Evolutionary conservation across 1,140 invertebrate species (phyloP), one percentile per base, ranked within the genome.

Genomic region (Lepidurus packardi): DNA sequence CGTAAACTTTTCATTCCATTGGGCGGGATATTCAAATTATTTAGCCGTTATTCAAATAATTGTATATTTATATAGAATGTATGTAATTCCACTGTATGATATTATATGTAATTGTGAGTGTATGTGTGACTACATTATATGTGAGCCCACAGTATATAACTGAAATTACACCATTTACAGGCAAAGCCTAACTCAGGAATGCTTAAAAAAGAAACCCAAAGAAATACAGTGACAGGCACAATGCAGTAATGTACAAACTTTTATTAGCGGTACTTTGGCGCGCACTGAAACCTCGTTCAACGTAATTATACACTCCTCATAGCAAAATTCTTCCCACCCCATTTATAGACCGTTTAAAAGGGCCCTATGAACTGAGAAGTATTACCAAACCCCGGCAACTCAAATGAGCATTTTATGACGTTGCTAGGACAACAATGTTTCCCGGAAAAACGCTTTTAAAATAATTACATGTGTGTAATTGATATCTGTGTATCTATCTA

Each of bases 191-290:
- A 34, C 34, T 65, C 7, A 65, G 6, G 7, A 8, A 65, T 9
- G 9, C 45, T 65, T 21, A 65, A 65, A 47, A 65, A 21, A 21
- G 21, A 65, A 21, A 65, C 7, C 53, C 53, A 5, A 65, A 65
- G 53, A 65, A 65, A 65, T 65, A 65, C 13, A 21, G 53, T 21
- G 53, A 65, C 53, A 65, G 53, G n/a, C 53, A 21, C 53, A 65
- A n/a, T 65, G 53, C 53, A 65, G 53, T 65, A 21, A n/a, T 4
- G 2, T 34, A 34, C 13, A 65, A 16, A 13, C 16, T 9, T 65
- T 65, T 65, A 65, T 65, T n/a, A 65, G 53, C 53, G 53, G 53
- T 21, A 21, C 53, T 65, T 21, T 21, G 53, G 21, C 53, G 53
- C 53, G 4, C 8, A 16, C 53, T 65, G 16, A 21, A 65, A 65